These are phyloP conservation scores for Colius striatus DNA, from an alignment of 2,113 vertebrate genomes.

Conservation along the genomic window DNA sequence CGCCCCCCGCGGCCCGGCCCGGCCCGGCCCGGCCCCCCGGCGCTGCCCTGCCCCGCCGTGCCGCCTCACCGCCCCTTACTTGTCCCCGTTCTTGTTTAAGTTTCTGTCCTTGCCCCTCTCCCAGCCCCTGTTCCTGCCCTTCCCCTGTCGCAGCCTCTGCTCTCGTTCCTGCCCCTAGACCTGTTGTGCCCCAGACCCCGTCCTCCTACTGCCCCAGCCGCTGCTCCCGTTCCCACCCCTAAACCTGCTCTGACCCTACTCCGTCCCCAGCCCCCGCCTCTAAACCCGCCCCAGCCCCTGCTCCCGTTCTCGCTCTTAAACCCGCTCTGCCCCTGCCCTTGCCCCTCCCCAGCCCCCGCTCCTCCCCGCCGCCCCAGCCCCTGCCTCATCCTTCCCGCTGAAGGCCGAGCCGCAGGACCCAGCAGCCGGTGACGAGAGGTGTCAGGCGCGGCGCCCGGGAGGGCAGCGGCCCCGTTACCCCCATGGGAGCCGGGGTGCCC, in stretches of 20 bases:
- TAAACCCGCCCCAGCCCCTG: not conserved
- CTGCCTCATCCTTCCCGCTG: too few relatives aligned
- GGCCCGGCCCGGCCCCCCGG: not conserved
- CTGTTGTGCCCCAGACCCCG: not conserved
- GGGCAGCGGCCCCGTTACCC: too few relatives aligned
- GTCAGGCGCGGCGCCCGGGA: too few relatives aligned
- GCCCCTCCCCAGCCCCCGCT: not conserved
- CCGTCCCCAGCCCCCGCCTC: too few relatives aligned
- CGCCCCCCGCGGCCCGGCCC: not conserved
- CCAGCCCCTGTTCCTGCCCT: not conserved
- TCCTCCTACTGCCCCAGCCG: not conserved
- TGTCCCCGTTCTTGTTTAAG: not conserved
- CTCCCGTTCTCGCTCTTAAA: too few relatives aligned
- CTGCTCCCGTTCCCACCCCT: not conserved
- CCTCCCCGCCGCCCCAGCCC: too few relatives aligned
- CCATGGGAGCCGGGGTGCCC: not conserved
- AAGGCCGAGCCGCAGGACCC: too few relatives aligned
- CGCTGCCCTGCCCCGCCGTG: not conserved
- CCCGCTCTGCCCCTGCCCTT: not conserved
- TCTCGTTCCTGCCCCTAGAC: too few relatives aligned
- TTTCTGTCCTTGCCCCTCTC: too few relatives aligned
- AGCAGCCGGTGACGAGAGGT: fast-evolving
- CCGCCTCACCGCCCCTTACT: too few relatives aligned
- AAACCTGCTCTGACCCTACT: not conserved
- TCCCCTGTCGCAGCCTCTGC: too few relatives aligned